Evolutionary conservation across 2,888 invertebrate genomes (phyloP), one percentile per base, ranked within the genome.

Genomic region (Yponomeuta plumbellus): DNA sequence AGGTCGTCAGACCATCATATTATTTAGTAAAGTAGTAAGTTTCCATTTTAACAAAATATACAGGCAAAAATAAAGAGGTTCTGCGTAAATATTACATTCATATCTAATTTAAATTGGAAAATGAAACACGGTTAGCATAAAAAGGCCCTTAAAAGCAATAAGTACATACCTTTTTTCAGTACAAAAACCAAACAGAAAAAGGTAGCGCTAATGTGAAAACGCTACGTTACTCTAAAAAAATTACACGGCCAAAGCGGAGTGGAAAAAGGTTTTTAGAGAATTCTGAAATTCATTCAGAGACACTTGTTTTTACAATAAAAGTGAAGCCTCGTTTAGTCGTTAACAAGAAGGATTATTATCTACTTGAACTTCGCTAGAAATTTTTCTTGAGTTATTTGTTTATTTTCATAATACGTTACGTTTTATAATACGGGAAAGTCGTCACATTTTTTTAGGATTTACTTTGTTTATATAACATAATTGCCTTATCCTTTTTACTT

Each of bases 261-360:
- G 13, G 44, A 52, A 34, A 52, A 52, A 52, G 44, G 44, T 52
- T 52, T 52, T 52, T 8, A 52, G 44, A 52, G 44, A 52, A 52
- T 52, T 52, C 44, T 17, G 44, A 52, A 52, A 52, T 52, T 52
- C 44, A 52, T 52, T 52, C 44, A 52, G 17, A 52, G 44, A 52
- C 44, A 52, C 44, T 52, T 52, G 44, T 52, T 52, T 52, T 52
- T 17, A 52, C 44, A 52, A 52, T 52, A 52, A 52, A 52, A 52
- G 44, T 2, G 17, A 52, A 1, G 44, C 44, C 44, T 52, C 44
- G 44, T 52, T 52, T 52, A 17, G 3, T 52, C 17, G 44, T 17
- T 34, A 8, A 5, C 44, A 17, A 52, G 44, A 17, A 52, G 17
- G 17, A 52, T 17, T 13, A 34, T 8, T 34, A 34, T 34, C 34